Evolutionary conservation across 2,113 vertebrate species (phyloP), one percentile per base, ranked within the genome.

Genomic region (Vombatus ursinus): DNA sequence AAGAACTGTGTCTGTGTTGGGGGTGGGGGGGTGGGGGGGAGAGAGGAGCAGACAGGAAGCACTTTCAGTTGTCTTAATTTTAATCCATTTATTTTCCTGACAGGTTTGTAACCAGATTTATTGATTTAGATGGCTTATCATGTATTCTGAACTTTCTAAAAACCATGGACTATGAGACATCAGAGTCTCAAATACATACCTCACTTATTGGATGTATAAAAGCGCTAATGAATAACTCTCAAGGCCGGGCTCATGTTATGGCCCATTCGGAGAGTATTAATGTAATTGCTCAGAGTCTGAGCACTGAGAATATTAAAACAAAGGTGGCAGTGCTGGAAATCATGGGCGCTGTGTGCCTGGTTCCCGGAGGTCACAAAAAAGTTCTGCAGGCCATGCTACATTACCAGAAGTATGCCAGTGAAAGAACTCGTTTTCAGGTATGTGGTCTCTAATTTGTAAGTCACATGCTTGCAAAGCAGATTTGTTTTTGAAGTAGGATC

Each of bases 261-360:
- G 99, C 99, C 44, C 99, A 99, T 97, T 98, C 99, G 0, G 99
- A 99, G 99, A 99, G 99, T 98, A 99, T 99, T 95, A 99, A 99
- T 48, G 99, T 99, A 95, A 99, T 99, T 2, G 99, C 99, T 97
- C 99, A 99, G 99, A 99, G 99, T 98, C 98, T 99, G 98, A 99
- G 99, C 99, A 99, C 99, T 0, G 99, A 99, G 98, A 99, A 99
- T 94, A 99, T 99, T 97, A 99, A 99, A 98, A 99, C 99, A 0
- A 99, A 99, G 98, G 99, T 99, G 98, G 99, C 99, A 0, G 99
- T 99, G 98, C 98, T 99, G 98, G 99, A 99, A 99, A 99, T 99
- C 98, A 99, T 99, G 99, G 99, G 99, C 51, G 99, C 99, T 0
- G 99, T 99, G 97, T 99, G 99, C 98, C 99, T 99, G 98, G 99